A percentile compares a stretch with the other conserved stretches of the same genome.
Evolutionary conservation across 2,113 vertebrate genomes (phyloP).

Genomic region (Rhinichthys klamathensis): DNA sequence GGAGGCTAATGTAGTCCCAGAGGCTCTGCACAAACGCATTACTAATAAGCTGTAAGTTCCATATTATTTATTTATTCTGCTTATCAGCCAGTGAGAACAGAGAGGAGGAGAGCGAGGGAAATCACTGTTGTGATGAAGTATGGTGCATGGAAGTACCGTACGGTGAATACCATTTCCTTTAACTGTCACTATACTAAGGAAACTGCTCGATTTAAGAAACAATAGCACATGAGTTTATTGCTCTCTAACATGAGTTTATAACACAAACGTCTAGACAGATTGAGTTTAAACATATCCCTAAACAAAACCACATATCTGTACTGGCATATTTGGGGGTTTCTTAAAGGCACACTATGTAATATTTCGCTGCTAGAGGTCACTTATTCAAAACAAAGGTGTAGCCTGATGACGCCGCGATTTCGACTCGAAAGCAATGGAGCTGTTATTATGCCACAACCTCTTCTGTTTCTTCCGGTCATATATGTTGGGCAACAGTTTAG

Average conservation of each 20-base stretch:
- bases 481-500: too few species aligned
- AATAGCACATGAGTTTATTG: background rate
- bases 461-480: too few species aligned
- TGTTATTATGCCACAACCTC: too few species aligned
- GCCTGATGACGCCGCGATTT: too few species aligned
- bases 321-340: background rate
- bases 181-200: slow-evolving; percentile 7
- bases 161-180: slow-evolving; percentile 9
- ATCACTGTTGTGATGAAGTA: slow-evolving; percentile 12
- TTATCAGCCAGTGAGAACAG: slow-evolving; percentile 6
- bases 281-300: background rate
- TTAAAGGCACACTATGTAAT: too few species aligned
- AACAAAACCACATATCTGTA: background rate
- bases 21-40: slow-evolving; percentile 13
- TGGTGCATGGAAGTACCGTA: slow-evolving; percentile 17
- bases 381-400: too few species aligned
- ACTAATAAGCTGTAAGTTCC: slow-evolving; percentile 36
- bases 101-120: background rate
- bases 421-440: too few species aligned
- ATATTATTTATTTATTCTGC: slow-evolving; percentile 39
- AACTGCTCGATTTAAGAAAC: background rate
- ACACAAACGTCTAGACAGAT: background rate
- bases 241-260: background rate
- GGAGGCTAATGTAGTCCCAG: slow-evolving; percentile 37
- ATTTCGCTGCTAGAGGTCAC: too few species aligned